phyloP scores from a whole-genome alignment of 2,888 invertebrate species.

The Steinernema scapterisci region DNA sequence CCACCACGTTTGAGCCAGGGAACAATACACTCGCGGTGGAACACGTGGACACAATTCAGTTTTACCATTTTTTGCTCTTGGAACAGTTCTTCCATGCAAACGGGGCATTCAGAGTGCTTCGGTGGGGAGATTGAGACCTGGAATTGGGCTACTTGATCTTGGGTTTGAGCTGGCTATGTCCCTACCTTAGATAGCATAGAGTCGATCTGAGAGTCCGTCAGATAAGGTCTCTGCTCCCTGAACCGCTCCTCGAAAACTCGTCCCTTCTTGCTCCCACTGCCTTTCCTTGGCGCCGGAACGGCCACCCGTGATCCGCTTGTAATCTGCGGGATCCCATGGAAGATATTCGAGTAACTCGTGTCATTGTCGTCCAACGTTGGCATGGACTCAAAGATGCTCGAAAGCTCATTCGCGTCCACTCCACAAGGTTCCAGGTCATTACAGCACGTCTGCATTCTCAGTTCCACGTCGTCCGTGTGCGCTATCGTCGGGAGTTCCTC shows the following conservation, averaged over 20 bases:
- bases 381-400: constrained; percentile 23
- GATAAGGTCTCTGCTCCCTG: neutral
- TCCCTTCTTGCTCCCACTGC: neutral
- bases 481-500: constrained; percentile 16
- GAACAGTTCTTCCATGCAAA: constrained; percentile 91
- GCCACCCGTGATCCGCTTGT: neutral
- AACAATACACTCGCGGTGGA: constrained; percentile 73
- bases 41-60: constrained; percentile 85
- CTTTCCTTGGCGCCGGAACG: neutral
- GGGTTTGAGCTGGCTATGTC: neutral
- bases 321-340: constrained; percentile 13
- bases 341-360: constrained; percentile 20
- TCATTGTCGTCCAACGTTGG: constrained; percentile 1
- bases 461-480: neutral
- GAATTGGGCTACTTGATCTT: neutral
- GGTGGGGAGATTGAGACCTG: constrained; percentile 7
- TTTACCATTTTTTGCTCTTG: constrained; percentile 79
- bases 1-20: constrained; percentile 36
- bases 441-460: constrained; percentile 6
- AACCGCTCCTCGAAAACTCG: neutral
- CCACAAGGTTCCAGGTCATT: constrained; percentile 6
- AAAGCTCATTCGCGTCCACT: constrained; percentile 6
- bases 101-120: constrained; percentile 78
- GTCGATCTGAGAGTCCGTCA: constrained; percentile 8
- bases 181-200: constrained; percentile 13